These are phyloP conservation scores for Homalodisca vitripennis DNA, from an alignment of 1,140 invertebrate genomes.

Conservation along the genomic window DNA sequence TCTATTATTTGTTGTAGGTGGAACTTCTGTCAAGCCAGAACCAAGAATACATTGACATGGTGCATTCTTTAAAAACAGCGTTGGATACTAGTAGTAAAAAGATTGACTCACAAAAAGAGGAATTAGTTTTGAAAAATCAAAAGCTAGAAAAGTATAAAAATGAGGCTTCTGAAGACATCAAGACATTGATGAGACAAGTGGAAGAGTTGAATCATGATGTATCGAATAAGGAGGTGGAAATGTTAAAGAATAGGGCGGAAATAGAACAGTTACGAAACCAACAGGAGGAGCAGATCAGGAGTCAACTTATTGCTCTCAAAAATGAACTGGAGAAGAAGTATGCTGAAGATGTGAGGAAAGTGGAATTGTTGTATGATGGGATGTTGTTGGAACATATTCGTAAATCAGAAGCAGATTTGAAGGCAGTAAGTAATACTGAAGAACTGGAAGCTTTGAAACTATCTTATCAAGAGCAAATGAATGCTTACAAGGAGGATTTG, in stretches of 20 bases:
- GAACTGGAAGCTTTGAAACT: not conserved
- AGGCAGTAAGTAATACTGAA: not conserved
- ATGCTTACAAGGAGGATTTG: not conserved
- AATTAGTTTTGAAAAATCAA: not conserved
- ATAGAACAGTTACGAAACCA: not conserved
- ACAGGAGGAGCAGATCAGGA: not conserved
- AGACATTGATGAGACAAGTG: conserved; percentile 5
- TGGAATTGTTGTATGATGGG: conserved; percentile 1
- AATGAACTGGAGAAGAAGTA: conserved; percentile 9
- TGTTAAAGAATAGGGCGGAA: not conserved
- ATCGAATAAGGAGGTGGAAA: not conserved
- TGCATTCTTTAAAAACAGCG: not conserved
- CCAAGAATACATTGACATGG: conserved; percentile 2
- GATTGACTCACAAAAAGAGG: not conserved
- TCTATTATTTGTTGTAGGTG: not conserved
- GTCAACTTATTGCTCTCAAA: not conserved
- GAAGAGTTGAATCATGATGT: not conserved
- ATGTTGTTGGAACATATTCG: conserved; percentile 6
- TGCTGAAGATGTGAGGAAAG: conserved; percentile 10
- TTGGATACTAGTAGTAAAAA: conserved; percentile 1
- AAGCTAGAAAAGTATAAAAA: conserved; percentile 14
- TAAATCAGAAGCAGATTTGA: not conserved
- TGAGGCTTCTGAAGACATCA: conserved; percentile 7
- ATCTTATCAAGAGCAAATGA: conserved; percentile 3
- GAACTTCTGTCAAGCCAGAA: not conserved